phyloP scores from a whole-genome alignment of 2,888 invertebrate genomes.

The Lymantria monacha region DNA sequence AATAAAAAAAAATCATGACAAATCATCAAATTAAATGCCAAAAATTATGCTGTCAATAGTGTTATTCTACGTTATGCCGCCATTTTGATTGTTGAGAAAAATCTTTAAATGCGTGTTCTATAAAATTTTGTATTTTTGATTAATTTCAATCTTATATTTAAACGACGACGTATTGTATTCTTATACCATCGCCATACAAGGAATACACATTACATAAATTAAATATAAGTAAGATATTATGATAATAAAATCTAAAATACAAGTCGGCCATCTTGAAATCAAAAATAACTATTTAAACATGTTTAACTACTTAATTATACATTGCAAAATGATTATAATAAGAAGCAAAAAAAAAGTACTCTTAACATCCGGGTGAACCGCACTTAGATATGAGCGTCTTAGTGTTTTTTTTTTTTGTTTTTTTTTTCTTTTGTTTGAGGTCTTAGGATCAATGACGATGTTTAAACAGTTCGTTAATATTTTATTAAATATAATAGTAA shows the following conservation, averaged over 20 bases:
- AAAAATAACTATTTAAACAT: constrained; percentile 15
- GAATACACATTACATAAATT: too few relatives aligned
- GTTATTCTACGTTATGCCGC: too few relatives aligned
- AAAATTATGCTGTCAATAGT: too few relatives aligned
- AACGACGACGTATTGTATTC: too few relatives aligned
- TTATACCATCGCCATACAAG: too few relatives aligned
- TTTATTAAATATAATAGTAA: too few relatives aligned
- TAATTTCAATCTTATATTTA: too few relatives aligned
- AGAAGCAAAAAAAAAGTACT: constrained; percentile 17
- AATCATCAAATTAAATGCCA: too few relatives aligned
- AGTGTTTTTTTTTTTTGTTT: constrained; percentile 4
- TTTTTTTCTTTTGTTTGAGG: constrained; percentile 14
- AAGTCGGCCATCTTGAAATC: constrained; percentile 24
- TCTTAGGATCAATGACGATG: constrained; percentile 14
- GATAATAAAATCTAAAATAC: neutral
- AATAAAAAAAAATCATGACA: too few relatives aligned
- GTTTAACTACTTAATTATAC: constrained; percentile 22
- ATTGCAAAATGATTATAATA: constrained; percentile 24
- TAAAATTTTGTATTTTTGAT: too few relatives aligned
- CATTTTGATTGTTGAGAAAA: too few relatives aligned
- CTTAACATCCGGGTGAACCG: constrained; percentile 22
- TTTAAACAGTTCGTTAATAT: neutral
- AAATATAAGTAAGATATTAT: neutral
- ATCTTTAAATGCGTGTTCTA: too few relatives aligned
- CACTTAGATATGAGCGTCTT: constrained; percentile 1